These are phyloP conservation scores for Lepidochrysops patricia DNA, from an alignment of 2,888 invertebrate genomes.

Conservation along the genomic window DNA sequence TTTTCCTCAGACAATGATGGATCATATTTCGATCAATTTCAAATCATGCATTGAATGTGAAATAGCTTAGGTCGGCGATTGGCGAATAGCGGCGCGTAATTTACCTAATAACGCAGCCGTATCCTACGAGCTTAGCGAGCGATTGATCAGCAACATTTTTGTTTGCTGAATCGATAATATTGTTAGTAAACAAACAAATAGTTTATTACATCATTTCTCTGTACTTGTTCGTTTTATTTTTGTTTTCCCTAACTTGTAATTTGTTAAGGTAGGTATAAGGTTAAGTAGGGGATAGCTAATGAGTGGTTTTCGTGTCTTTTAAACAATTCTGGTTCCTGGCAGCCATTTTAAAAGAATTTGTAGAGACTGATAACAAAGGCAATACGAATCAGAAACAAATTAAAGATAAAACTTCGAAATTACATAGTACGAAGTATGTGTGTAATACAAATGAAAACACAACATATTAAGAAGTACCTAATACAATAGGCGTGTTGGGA, in stretches of 20 bases:
- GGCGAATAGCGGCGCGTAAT: background rate
- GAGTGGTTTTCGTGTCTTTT: too few relatives aligned
- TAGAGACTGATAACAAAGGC: too few relatives aligned
- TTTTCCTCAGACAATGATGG: background rate
- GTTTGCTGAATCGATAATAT: background rate
- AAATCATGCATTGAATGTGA: background rate
- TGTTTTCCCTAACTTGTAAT: too few relatives aligned
- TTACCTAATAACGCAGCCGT: background rate
- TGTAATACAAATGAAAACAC: background rate
- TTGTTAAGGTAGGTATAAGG: too few relatives aligned
- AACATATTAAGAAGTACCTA: background rate
- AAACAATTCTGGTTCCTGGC: too few relatives aligned
- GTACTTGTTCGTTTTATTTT: background rate
- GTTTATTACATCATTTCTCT: background rate
- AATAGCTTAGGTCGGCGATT: background rate
- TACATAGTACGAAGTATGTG: too few relatives aligned
- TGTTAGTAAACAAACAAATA: background rate
- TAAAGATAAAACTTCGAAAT: too few relatives aligned
- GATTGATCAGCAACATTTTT: background rate
- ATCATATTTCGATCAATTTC: background rate
- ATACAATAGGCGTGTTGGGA: background rate
- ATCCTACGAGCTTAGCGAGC: background rate
- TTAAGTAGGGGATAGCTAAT: too few relatives aligned
- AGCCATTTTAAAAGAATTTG: too few relatives aligned
- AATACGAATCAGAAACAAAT: too few relatives aligned